Evolutionary conservation across 2,888 invertebrate species (phyloP), one percentile per base, ranked within the genome.

Genomic region (Ichneumoninae sp.): DNA sequence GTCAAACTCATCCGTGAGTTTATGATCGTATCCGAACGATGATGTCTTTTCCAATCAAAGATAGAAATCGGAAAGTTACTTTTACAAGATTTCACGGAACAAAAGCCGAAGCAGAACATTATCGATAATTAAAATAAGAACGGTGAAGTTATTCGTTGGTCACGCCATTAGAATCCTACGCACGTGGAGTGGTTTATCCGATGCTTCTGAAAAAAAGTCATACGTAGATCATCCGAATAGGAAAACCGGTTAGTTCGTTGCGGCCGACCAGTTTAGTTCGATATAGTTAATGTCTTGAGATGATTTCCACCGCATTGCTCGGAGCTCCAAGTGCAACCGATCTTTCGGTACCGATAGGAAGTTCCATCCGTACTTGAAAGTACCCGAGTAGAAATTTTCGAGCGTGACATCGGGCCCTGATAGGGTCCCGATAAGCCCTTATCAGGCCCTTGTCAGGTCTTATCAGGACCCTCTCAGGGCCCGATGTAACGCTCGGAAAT

Each of bases 221-320:
- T 30, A 66, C 70, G 47, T 16, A 54, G 52, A 50, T n/a, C 30
- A 19, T 63, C 69, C 30, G 26, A 36, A 63, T 13, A 16, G 36
- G 22, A 74, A 84, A 81, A 84, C 83, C 83, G 69, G 81, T 84
- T 77, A n/a, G 66, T 16, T 63, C 19, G 36, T 22, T 60, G 5
- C 52, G n/a, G 3, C 13, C 13, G 68, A 77, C 74, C 44, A 74
- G 68, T 74, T 76, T 77, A 57, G 16, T 16, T 10, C 40, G 44
- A 26, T 52, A 36, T 26, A 1, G 50, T 40, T 8, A 57, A 47
- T 63, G 44, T 10, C 66, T 71, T 71, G 57, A 10, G 76, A 50
- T 76, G 22, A 71, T 57, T 54, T 16, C 4, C 16, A 40, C 7
- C 40, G 44, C 22, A 47, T 60, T 26, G 13, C 26, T 30, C 5